phyloP scores from a whole-genome alignment of 2,113 vertebrate species.

The Sinosuthora webbiana region DNA sequence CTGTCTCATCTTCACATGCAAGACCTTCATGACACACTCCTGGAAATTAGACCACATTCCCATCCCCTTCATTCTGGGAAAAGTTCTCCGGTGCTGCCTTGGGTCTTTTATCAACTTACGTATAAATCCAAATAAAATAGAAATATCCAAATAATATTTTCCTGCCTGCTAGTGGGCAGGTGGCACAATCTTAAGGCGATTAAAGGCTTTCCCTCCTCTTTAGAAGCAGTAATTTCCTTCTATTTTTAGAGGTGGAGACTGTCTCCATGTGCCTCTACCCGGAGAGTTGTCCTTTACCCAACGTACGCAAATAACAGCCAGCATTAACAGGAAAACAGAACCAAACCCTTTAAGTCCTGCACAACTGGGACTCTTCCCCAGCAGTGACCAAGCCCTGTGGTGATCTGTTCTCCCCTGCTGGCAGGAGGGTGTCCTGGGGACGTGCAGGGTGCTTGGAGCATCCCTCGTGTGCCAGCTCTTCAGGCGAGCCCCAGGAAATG shows the following conservation, averaged over 20 bases:
- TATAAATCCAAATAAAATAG: slow-evolving; percentile 38
- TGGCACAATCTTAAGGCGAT: slow-evolving; percentile 40
- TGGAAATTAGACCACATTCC: not conserved
- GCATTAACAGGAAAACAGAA: not conserved
- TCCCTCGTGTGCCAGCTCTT: not conserved
- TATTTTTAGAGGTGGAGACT: slow-evolving; percentile 8
- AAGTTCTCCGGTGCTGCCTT: not conserved
- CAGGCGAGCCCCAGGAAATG: not conserved
- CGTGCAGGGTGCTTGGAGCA: fast-evolving
- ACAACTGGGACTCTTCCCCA: not conserved
- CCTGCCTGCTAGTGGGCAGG: slow-evolving; percentile 10
- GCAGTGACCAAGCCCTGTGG: not conserved
- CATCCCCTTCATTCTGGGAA: not conserved
- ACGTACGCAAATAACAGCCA: not conserved
- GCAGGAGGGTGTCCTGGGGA: not conserved
- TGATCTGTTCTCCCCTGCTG: not conserved
- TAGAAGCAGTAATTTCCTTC: not conserved
- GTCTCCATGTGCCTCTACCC: not conserved
- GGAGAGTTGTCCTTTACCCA: slow-evolving; percentile 28
- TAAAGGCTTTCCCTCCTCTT: slow-evolving; percentile 8
- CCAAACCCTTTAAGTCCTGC: not conserved
- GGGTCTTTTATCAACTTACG: not conserved
- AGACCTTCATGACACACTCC: not conserved
- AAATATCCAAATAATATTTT: slow-evolving; percentile 3
- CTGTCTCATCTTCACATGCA: not conserved